These are phyloP conservation scores for Scolopax rusticola DNA, from an alignment of 2,797 vertebrate species.

Conservation along the genomic window DNA sequence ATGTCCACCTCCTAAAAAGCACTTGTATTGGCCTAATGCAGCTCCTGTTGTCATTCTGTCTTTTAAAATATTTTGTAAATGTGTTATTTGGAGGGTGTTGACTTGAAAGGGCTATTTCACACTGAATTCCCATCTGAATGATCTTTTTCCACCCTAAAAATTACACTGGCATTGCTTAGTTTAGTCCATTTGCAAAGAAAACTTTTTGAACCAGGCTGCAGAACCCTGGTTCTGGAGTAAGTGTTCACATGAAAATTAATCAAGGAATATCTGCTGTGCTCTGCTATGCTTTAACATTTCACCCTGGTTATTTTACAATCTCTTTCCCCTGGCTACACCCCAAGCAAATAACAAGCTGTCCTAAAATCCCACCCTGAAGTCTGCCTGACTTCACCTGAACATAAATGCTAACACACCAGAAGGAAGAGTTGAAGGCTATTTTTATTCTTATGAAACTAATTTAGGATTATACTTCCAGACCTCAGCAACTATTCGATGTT, in stretches of 20 bases:
- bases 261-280: background rate
- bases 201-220: background rate
- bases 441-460: background rate
- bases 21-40: background rate
- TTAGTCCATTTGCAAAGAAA: background rate
- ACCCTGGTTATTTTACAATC: background rate
- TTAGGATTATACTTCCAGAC: background rate
- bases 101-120: background rate
- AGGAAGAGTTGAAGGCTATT: background rate
- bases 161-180: background rate
- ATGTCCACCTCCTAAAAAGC: background rate
- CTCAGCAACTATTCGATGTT: background rate
- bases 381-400: background rate
- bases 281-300: background rate
- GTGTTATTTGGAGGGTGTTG: background rate
- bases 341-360: background rate
- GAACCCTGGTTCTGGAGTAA: background rate
- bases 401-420: background rate
- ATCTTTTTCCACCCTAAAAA: background rate
- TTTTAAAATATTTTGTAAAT: background rate
- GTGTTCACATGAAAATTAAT: background rate
- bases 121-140: background rate
- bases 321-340: background rate
- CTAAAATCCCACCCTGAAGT: background rate
- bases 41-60: background rate